Conservation (phyloP, 1,140 invertebrate species). For the Drosophila seguyi region DNA sequence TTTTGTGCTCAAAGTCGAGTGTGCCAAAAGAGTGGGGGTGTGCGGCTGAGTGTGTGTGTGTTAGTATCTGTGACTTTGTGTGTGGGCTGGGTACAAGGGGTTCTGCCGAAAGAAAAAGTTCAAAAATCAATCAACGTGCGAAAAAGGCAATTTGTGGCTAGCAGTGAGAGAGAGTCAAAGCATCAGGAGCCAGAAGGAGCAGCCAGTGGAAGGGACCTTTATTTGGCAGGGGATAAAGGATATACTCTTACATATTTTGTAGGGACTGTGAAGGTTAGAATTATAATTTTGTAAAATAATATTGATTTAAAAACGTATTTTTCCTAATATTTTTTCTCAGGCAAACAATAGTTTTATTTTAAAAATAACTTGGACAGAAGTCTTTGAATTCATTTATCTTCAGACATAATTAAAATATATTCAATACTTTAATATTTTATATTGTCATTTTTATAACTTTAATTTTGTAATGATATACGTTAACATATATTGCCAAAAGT, state of each 20-base stretch:
- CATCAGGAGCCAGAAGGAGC: constrained; percentile 13
- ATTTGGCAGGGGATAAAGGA: neutral
- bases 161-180: constrained; percentile 22
- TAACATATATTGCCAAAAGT: neutral
- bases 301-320: neutral
- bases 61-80: constrained; percentile 5
- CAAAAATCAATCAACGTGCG: constrained; percentile 80
- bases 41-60: neutral
- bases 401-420: too few species aligned
- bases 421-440: too few species aligned
- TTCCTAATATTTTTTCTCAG: too few species aligned
- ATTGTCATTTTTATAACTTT: too few species aligned
- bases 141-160: constrained; percentile 78
- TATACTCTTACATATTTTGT: neutral
- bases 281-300: neutral
- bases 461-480: too few species aligned
- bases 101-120: constrained; percentile 63
- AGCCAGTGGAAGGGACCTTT: neutral
- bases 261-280: neutral
- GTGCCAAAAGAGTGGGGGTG: neutral
- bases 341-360: neutral
- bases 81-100: neutral
- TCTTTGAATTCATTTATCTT: neutral
- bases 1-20: constrained; percentile 30
- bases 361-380: neutral